Conservation (phyloP, 2,113 vertebrate species). For the Carassius gibelio region DNA sequence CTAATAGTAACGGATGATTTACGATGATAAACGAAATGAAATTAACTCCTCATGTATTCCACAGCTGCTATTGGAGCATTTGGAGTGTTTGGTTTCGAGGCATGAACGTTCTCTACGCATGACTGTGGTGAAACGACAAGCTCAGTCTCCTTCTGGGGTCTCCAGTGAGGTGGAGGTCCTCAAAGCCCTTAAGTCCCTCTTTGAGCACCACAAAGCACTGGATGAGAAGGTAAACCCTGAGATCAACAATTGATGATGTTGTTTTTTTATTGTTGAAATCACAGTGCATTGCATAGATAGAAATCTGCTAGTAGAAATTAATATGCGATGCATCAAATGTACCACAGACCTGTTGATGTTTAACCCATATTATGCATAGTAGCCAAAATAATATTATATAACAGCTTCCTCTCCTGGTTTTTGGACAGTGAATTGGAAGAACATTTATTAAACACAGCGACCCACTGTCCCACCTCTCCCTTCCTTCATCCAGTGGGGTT, state of each 20-base stretch:
- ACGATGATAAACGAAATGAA: background rate
- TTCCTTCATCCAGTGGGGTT: slow-evolving; percentile 41
- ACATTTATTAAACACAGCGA: background rate
- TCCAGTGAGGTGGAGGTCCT: slow-evolving; percentile 99
- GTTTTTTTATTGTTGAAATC: background rate
- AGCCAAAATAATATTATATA: background rate
- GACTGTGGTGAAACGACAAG: slow-evolving; percentile 98
- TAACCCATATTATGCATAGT: background rate
- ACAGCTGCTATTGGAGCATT: slow-evolving; percentile 94
- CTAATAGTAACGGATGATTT: background rate
- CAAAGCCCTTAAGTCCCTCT: slow-evolving; percentile 98
- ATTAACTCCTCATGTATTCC: background rate
- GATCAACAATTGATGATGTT: background rate
- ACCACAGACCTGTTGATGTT: background rate
- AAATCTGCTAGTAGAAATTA: background rate
- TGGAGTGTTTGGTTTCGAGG: slow-evolving; percentile 98
- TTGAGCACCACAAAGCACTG: slow-evolving; percentile 98
- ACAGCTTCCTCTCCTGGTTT: background rate
- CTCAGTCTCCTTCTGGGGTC: slow-evolving; percentile 96
- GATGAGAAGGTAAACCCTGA: slow-evolving; percentile 89
- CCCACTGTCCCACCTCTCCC: slow-evolving; percentile 3
- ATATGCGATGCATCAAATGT: background rate
- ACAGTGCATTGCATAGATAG: background rate
- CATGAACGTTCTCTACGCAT: slow-evolving; percentile 97
- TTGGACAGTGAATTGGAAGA: background rate